Conservation (phyloP, 1,140 invertebrate genomes). For the Aphaenogaster ashmeadi region DNA sequence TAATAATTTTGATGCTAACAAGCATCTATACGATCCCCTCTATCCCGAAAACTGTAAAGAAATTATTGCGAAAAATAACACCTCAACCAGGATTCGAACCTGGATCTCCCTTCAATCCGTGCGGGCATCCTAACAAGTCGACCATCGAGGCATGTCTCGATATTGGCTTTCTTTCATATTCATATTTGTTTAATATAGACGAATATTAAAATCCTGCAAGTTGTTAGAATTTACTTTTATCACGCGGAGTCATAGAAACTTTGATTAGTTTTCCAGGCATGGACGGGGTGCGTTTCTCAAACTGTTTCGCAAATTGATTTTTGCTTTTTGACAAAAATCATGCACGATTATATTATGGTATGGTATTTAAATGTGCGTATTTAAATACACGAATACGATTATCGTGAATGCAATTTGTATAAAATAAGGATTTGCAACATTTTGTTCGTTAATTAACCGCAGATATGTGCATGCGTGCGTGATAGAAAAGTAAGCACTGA, state of each 20-base stretch:
- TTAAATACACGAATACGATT: neutral
- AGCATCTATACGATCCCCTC: too few species aligned
- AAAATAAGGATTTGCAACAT: neutral
- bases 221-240: neutral
- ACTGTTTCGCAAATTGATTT: neutral
- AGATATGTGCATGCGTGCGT: neutral
- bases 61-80: too few species aligned
- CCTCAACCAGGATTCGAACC: too few species aligned
- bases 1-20: too few species aligned
- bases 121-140: too few species aligned
- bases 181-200: too few species aligned
- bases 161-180: too few species aligned
- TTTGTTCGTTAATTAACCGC: neutral
- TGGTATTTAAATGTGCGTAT: neutral
- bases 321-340: too few species aligned
- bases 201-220: neutral
- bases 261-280: neutral
- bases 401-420: neutral
- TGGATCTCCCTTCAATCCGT: too few species aligned
- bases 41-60: too few species aligned
- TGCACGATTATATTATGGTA: neutral
- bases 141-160: too few species aligned
- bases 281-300: neutral
- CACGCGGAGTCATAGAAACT: neutral
- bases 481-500: neutral